Evolutionary conservation across 2,888 invertebrate genomes (phyloP), one percentile per base, ranked within the genome.

Genomic region (Sphaeridia pumilis): DNA sequence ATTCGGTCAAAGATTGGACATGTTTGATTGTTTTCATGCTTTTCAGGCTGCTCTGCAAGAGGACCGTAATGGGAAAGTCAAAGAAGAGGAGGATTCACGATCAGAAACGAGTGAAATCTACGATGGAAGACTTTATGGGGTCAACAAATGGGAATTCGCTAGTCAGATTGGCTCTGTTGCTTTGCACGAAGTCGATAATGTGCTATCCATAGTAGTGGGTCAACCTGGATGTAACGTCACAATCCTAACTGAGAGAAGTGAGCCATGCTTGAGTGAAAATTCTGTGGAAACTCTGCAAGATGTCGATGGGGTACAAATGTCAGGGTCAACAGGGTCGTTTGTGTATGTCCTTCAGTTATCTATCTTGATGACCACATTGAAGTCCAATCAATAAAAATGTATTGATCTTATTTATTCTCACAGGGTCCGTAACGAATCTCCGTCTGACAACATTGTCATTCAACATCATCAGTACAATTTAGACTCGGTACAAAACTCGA

Each of bases 211-310:
- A 36, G 67, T 84, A 55, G 81, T 82, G 31, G 79, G 83, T 20
- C 84, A 84, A 69, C 83, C 83, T 3, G 83, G 83, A 5, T 82
- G 83, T 3, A 81, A 81, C 4, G 81, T 81, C 62, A 81, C 82
- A 74, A 73, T 78, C 57, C 77, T 84, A 25, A 73, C 59, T 10
- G 56, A 61, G 45, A 34, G 42, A 31, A 22, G 14, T 12, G 27
- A 31, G 14, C 14, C 31, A 10, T 31, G 31, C 14, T 31, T 14
- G 14, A 31, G 31, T 31, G 31, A 31, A 31, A 10, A 7, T 10
- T 31, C 31, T 14, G 20, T 17, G 38, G 12, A 17, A 5, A 17
- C 7, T 38, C 17, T 38, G 5, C 7, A 12, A 5, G 4, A 7
- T 12, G 38, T 17, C n/a, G n/a, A n/a, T n/a, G n/a, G n/a, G n/a